phyloP scores from a whole-genome alignment of 2,113 vertebrate genomes.

The Urocynchramus pylzowi region DNA sequence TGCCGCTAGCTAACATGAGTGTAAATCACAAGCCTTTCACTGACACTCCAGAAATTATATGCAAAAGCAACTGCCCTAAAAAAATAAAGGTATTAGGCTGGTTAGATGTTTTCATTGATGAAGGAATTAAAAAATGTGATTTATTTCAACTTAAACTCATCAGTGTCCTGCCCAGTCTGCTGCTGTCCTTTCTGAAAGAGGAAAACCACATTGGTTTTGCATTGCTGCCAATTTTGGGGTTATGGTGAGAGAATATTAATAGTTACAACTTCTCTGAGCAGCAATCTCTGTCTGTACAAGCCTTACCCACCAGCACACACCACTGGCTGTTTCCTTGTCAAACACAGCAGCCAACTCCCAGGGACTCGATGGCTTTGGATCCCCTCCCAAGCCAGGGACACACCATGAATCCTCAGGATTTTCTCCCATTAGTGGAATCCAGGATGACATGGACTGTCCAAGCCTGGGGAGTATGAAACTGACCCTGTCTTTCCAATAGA shows the following conservation, averaged over 20 bases:
- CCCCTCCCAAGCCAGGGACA: neutral
- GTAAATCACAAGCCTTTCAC: neutral
- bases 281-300: neutral
- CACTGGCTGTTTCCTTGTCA: neutral
- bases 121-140: neutral
- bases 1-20: neutral
- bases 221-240: neutral
- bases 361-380: accelerated
- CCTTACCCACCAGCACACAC: neutral
- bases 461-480: neutral
- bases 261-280: neutral
- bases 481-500: neutral
- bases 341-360: accelerated
- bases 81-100: neutral
- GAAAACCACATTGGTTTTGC: neutral
- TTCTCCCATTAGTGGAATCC: neutral
- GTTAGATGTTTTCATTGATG: neutral
- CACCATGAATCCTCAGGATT: neutral
- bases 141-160: neutral
- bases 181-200: neutral
- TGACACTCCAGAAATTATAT: neutral
- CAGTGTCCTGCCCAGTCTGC: neutral
- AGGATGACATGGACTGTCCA: neutral
- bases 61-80: neutral
- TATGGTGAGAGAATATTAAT: neutral